phyloP scores from a whole-genome alignment of 2,888 invertebrate species.

The Hemistola chrysoprasaria region DNA sequence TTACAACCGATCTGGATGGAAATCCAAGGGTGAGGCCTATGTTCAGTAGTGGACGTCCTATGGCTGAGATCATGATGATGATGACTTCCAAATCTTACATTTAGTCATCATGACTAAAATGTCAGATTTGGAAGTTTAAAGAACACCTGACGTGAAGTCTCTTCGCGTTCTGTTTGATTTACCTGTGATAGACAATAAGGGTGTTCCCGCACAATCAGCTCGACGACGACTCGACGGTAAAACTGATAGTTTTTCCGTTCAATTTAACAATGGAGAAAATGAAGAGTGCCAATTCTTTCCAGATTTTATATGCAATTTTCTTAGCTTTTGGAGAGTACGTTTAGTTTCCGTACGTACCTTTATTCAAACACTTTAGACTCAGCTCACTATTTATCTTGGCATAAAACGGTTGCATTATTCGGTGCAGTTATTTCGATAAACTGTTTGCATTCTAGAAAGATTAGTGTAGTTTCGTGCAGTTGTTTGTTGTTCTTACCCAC shows the following conservation, averaged over 20 bases:
- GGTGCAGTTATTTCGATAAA: constrained; percentile 59
- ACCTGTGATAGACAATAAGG: constrained; percentile 76
- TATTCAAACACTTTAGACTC: constrained; percentile 66
- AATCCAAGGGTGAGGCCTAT: too few species aligned
- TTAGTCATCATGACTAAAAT: constrained; percentile 52
- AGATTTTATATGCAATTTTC: constrained; percentile 70
- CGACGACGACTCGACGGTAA: constrained; percentile 46
- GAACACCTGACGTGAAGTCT: constrained; percentile 61
- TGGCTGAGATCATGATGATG: too few species aligned
- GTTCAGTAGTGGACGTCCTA: too few species aligned
- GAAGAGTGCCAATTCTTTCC: constrained; percentile 75
- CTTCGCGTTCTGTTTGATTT: constrained; percentile 68
- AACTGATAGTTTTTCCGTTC: constrained; percentile 77
- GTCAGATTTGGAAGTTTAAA: constrained; percentile 67
- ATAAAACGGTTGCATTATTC: constrained; percentile 55
- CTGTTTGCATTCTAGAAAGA: constrained; percentile 54
- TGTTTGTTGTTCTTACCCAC: constrained; percentile 40
- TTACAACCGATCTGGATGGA: too few species aligned
- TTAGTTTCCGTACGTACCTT: constrained; percentile 60
- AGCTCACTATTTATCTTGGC: constrained; percentile 68
- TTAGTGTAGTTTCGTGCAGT: constrained; percentile 42
- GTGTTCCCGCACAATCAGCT: constrained; percentile 74
- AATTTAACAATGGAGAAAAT: constrained; percentile 79
- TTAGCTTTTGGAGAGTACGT: constrained; percentile 71
- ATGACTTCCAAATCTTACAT: too few species aligned